Conservation (phyloP, 2,888 invertebrate species). For the Sminthurinus aureus region DNA sequence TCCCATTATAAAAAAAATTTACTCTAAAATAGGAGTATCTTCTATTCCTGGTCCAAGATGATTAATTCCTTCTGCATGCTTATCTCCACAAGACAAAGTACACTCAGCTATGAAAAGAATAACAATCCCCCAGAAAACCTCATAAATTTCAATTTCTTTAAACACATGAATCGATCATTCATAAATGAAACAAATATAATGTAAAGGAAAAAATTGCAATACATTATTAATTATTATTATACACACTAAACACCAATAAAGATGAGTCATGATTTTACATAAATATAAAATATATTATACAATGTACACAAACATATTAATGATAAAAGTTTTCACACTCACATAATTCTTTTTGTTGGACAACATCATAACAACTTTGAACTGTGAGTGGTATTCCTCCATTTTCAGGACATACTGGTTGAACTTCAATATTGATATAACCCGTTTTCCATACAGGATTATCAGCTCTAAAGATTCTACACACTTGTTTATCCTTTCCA, state of each 20-base stretch:
- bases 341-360: slow-evolving; percentile 20
- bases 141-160: neutral
- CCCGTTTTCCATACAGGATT: slow-evolving; percentile 25
- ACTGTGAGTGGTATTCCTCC: slow-evolving; percentile 17
- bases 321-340: neutral
- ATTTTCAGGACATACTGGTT: slow-evolving; percentile 10
- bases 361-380: slow-evolving; percentile 24
- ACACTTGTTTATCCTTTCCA: slow-evolving; percentile 9
- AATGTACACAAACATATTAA: neutral
- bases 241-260: too few species aligned
- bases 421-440: slow-evolving; percentile 8
- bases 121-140: neutral
- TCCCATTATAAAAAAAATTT: neutral
- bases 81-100: slow-evolving; percentile 10
- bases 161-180: neutral
- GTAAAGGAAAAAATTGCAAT: neutral
- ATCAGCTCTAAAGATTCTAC: slow-evolving; percentile 16
- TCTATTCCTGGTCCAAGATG: neutral
- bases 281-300: too few species aligned
- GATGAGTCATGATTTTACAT: neutral
- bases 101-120: slow-evolving; percentile 9
- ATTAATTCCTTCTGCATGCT: neutral
- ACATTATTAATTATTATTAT: too few species aligned
- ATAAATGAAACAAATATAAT: neutral
- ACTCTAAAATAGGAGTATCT: neutral